Conservation (phyloP, 2,888 invertebrate species). For the Rhingia campestris region DNA sequence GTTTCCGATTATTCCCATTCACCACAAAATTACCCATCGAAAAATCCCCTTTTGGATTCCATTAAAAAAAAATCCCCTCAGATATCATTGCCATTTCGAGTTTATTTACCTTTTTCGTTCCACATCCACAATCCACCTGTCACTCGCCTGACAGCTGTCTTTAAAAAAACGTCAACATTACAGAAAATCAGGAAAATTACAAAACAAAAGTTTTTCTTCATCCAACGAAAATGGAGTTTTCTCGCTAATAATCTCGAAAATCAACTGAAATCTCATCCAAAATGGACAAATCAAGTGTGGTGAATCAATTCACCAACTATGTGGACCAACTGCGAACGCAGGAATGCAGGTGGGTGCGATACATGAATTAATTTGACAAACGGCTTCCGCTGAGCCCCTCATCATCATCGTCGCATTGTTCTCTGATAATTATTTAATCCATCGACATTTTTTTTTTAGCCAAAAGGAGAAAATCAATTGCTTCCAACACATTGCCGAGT, state of each 20-base stretch:
- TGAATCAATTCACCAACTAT: conserved; percentile 79
- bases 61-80: background rate
- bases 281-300: conserved; percentile 79
- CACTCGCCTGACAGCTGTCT: conserved; percentile 52
- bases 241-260: conserved; percentile 13
- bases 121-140: conserved; percentile 29
- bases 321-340: conserved; percentile 82
- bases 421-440: conserved; percentile 11
- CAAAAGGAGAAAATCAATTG: conserved; percentile 90
- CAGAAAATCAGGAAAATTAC: conserved; percentile 53
- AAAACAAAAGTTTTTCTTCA: conserved; percentile 54
- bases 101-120: conserved; percentile 39
- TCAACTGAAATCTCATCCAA: conserved; percentile 1
- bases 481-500: conserved; percentile 89
- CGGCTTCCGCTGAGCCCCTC: conserved; percentile 31
- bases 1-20: background rate
- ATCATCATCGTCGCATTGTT: conserved; percentile 17
- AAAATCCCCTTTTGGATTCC: conserved; percentile 19
- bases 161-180: conserved; percentile 66
- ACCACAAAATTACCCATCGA: too few species aligned
- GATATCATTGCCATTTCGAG: conserved; percentile 7
- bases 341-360: conserved; percentile 81
- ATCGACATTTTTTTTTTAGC: conserved; percentile 81
- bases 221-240: conserved; percentile 45
- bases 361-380: conserved; percentile 26